phyloP scores from a whole-genome alignment of 2,113 vertebrate species.

The Stegostoma tigrinum region DNA sequence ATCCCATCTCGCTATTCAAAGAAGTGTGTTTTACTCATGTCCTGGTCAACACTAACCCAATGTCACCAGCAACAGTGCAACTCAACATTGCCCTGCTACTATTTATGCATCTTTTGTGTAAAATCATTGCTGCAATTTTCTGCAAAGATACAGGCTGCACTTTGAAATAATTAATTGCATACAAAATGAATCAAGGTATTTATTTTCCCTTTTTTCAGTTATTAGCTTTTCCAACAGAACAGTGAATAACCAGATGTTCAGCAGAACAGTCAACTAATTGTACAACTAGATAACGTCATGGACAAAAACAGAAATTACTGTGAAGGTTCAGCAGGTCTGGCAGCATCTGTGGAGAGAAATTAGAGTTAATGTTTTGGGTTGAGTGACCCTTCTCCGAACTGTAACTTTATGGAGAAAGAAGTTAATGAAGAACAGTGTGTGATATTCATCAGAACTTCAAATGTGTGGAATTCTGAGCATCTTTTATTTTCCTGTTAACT shows the following conservation, averaged over 20 bases:
- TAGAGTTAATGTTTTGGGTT: too few relatives aligned
- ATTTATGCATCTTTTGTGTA: not conserved
- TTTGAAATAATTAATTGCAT: not conserved
- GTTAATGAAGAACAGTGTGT: not conserved
- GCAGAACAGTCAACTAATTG: too few relatives aligned
- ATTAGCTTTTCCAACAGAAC: not conserved
- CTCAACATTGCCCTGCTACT: not conserved
- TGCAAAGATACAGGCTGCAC: not conserved
- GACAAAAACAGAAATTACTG: too few relatives aligned
- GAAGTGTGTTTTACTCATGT: not conserved
- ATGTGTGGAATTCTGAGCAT: not conserved
- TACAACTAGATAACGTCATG: too few relatives aligned
- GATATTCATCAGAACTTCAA: not conserved
- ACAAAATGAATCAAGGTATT: not conserved
- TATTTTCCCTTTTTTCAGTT: not conserved
- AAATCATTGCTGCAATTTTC: not conserved
- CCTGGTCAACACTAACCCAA: not conserved
- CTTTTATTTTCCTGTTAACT: not conserved
- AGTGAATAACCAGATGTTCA: too few relatives aligned
- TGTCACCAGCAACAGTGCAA: not conserved
- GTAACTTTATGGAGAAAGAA: not conserved
- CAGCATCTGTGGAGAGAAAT: too few relatives aligned
- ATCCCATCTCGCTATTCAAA: not conserved
- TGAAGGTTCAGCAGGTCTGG: too few relatives aligned
- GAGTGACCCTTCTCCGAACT: too few relatives aligned